Percentiles rank a stretch among this genome's conserved stretches.
These are phyloP conservation scores for Lophius piscatorius DNA, from an alignment of 2,113 vertebrate species.

Conservation along the genomic window DNA sequence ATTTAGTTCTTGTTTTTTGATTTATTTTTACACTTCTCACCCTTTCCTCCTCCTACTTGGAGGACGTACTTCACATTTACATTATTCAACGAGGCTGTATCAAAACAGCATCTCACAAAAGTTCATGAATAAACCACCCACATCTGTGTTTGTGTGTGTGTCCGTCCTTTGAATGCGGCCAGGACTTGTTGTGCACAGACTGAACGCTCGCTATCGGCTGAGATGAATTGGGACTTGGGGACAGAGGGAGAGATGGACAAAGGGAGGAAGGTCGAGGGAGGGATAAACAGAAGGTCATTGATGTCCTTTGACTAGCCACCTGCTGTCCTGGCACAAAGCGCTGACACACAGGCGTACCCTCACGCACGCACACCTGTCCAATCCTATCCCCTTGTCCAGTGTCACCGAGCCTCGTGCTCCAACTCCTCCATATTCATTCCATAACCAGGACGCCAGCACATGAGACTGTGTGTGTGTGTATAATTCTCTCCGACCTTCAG, in stretches of 20 bases:
- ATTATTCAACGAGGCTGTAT: constrained; percentile 62
- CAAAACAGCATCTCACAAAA: constrained; percentile 51
- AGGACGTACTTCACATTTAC: constrained; percentile 52
- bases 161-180: constrained; percentile 43
- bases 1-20: constrained; percentile 28
- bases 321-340: constrained; percentile 74
- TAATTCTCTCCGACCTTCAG: constrained; percentile 69
- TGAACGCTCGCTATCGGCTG: constrained; percentile 21
- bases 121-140: constrained; percentile 63
- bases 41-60: constrained; percentile 21
- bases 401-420: constrained; percentile 74
- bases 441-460: constrained; percentile 51
- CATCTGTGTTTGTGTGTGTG: constrained; percentile 51
- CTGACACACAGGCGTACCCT: constrained; percentile 61
- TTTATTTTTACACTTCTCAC: constrained; percentile 17
- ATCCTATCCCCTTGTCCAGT: constrained; percentile 75
- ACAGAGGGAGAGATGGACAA: constrained; percentile 49
- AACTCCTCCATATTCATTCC: constrained; percentile 78
- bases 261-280: constrained; percentile 36
- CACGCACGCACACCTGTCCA: constrained; percentile 68
- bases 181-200: constrained; percentile 43
- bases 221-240: constrained; percentile 50
- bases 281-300: constrained; percentile 72
- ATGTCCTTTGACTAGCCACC: constrained; percentile 74
- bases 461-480: constrained; percentile 50